These are phyloP conservation scores for Diplolepis rosae DNA, from an alignment of 2,888 invertebrate genomes.

Conservation along the genomic window DNA sequence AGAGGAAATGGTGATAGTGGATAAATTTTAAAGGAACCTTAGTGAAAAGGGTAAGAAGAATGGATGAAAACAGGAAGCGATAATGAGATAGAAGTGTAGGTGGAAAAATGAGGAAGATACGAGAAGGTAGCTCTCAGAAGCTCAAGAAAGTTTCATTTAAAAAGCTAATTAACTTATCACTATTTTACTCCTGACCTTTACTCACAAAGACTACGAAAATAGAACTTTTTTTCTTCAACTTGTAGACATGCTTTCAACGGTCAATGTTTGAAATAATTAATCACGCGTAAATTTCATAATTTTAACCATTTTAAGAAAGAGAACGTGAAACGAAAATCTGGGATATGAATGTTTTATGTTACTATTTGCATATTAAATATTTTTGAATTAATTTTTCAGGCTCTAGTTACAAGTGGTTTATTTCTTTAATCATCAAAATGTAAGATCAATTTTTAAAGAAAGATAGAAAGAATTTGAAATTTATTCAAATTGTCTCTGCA, in stretches of 20 bases:
- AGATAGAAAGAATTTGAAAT: too few species aligned
- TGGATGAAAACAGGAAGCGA: neutral
- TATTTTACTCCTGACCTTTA: conserved; percentile 55
- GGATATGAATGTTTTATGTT: too few species aligned
- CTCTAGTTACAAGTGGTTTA: too few species aligned
- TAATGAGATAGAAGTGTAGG: conserved; percentile 21
- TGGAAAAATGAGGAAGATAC: conserved; percentile 26
- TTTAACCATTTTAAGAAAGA: too few species aligned
- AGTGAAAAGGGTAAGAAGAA: neutral
- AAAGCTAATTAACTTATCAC: conserved; percentile 67
- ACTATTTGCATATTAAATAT: too few species aligned
- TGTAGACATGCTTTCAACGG: neutral
- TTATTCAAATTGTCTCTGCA: neutral
- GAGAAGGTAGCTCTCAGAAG: conserved; percentile 48
- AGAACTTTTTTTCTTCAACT: neutral
- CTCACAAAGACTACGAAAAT: neutral
- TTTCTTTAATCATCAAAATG: too few species aligned
- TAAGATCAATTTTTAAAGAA: too few species aligned
- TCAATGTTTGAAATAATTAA: neutral
- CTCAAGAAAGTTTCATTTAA: conserved; percentile 62
- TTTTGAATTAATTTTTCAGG: too few species aligned
- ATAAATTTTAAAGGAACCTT: neutral
- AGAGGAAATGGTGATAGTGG: conserved; percentile 29
- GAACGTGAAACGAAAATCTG: too few species aligned
- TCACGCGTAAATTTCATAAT: too few species aligned